Conservation (phyloP, 2,888 invertebrate species). For the Andricus quercusramuli region DNA sequence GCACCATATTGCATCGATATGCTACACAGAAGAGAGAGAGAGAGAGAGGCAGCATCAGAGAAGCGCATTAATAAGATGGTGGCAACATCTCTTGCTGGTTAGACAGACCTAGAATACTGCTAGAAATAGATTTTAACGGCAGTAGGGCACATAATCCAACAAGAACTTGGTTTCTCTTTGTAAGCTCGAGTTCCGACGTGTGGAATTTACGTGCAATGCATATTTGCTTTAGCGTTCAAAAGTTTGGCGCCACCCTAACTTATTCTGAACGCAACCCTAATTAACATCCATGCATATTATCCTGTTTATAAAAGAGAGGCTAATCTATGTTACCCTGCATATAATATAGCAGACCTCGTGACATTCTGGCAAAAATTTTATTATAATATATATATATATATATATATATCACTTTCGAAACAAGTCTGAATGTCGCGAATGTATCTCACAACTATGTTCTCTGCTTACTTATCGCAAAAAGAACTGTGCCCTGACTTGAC, state of each 20-base stretch:
- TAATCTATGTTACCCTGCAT: neutral
- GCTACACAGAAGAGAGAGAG: conserved; percentile 44
- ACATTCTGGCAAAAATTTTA: neutral
- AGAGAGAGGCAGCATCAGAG: conserved; percentile 41
- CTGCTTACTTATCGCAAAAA: conserved; percentile 6
- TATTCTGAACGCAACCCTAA: neutral
- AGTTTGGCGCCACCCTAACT: neutral
- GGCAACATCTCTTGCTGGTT: conserved; percentile 55
- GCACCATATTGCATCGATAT: conserved; percentile 46
- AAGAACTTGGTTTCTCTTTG: conserved; percentile 48
- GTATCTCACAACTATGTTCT: neutral
- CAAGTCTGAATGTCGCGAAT: neutral
- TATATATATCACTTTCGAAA: too few relatives aligned
- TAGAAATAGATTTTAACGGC: conserved; percentile 67
- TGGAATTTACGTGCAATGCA: conserved; percentile 46
- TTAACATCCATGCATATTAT: neutral
- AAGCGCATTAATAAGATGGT: conserved; percentile 57
- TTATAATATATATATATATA: neutral
- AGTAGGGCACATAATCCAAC: conserved; percentile 62
- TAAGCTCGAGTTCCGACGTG: conserved; percentile 42
- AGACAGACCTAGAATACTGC: conserved; percentile 66
- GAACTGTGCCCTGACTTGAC: neutral
- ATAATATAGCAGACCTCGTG: neutral
- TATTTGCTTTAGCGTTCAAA: neutral
- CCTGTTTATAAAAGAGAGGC: neutral